Percentiles rank a stretch among this genome's conserved stretches.
phyloP scores from a whole-genome alignment of 2,113 vertebrate genomes.

The Pachypanchax playfairii region DNA sequence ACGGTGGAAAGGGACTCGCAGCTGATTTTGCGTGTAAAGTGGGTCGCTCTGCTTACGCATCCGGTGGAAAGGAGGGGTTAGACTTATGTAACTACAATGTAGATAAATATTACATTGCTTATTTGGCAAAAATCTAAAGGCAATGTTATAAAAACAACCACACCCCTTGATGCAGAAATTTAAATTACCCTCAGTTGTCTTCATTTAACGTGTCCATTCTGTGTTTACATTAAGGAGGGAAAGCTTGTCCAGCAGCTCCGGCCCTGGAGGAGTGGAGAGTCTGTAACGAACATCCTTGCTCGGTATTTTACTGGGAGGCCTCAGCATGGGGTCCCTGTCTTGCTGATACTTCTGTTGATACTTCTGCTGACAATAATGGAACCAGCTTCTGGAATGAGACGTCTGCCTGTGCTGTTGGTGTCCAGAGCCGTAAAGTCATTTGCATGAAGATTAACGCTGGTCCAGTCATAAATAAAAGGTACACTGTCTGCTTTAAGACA shows the following conservation, averaged over 20 bases:
- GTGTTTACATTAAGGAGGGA: slow-evolving; percentile 78
- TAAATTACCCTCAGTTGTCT: slow-evolving; percentile 14
- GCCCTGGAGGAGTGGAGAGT: slow-evolving; percentile 87
- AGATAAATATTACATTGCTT: no score
- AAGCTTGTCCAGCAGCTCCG: slow-evolving; percentile 83
- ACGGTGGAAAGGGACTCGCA: no score
- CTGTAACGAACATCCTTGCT: slow-evolving; percentile 88
- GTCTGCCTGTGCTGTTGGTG: slow-evolving; percentile 82
- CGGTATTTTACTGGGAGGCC: slow-evolving; percentile 87
- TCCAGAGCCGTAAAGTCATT: slow-evolving; percentile 86
- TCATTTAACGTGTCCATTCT: not conserved
- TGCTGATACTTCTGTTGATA: slow-evolving; percentile 74
- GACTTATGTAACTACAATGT: no score
- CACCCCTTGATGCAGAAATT: no score
- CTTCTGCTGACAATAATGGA: slow-evolving; percentile 72
- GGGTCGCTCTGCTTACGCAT: no score
- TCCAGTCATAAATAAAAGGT: slow-evolving; percentile 90
- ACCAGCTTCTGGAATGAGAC: slow-evolving; percentile 75
- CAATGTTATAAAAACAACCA: no score
- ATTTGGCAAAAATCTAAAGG: no score
- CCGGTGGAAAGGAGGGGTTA: no score
- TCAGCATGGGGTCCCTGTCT: slow-evolving; percentile 88
- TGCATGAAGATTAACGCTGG: slow-evolving; percentile 86
- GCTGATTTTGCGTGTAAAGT: no score
- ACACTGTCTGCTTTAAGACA: slow-evolving; percentile 22